Evolutionary conservation across 2,888 invertebrate genomes (phyloP), one percentile per base, ranked within the genome.

Genomic region (Spisula subtruncata): DNA sequence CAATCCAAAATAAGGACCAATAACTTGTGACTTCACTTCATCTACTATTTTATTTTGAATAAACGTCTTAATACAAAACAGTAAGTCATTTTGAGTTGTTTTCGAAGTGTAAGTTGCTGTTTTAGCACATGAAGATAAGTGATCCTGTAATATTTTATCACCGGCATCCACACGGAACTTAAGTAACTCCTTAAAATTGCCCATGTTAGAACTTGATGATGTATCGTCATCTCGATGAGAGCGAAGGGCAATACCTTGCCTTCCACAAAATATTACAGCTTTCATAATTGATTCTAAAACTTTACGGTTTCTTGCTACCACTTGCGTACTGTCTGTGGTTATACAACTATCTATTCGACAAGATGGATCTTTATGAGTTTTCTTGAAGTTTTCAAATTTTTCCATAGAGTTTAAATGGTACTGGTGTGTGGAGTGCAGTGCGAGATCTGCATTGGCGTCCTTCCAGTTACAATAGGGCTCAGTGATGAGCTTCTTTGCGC

Each of bases 61-160:
- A 35, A 71, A 90, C 16, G 6, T 79, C 56, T 90, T 91, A 29
- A 91, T 86, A 60, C 92, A 92, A 29, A 48, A 32, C 6, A 89
- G 79, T n/a, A 91, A 29, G 46, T 90, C 87, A 83, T 91, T 93
- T n/a, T 91, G 90, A 29, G 88, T 54, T 35, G 88, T 90, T 82
- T 91, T 90, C 29, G 92, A 92, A 12, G 86, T 88, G 83, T 91
- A 92, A 25, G 89, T 48, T 60, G 91, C 92, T 51, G 85, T 90
- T 75, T 90, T 90, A 18, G 83, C 83, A 80, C 85, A 90, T 35
- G 75, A 35, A 41, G 46, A 0, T 25, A 90, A 66, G 66, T 90
- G 90, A 48, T 86, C 88, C 54, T 86, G 46, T 48, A 90, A 41
- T 66, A 85, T 8, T 51, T 71, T 25, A 32, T 86, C 88, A 75